phyloP scores from a whole-genome alignment of 2,797 vertebrate species.

The Psittacula echo region DNA sequence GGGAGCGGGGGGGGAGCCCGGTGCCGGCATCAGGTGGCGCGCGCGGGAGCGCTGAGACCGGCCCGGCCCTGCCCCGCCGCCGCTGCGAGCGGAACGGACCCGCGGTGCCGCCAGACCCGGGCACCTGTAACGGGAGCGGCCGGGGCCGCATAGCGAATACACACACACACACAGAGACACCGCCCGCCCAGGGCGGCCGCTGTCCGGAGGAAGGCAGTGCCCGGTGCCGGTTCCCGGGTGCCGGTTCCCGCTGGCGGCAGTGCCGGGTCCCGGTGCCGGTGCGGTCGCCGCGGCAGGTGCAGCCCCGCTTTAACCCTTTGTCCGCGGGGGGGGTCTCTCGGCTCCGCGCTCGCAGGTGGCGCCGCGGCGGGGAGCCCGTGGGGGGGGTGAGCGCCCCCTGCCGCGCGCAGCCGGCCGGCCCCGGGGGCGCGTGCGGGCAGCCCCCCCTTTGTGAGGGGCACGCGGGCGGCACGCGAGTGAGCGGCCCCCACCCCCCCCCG shows the following conservation, averaged over 20 bases:
- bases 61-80: neutral
- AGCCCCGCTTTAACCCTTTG: neutral
- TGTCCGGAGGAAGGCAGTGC: too few relatives aligned
- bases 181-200: too few relatives aligned
- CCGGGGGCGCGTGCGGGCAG: neutral
- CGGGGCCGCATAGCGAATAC: too few relatives aligned
- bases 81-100: too few relatives aligned
- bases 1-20: neutral
- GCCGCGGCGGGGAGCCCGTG: too few relatives aligned
- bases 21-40: neutral
- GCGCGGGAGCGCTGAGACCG: too few relatives aligned
- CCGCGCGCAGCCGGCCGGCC: neutral
- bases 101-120: neutral
- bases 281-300: neutral
- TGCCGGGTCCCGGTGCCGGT: neutral
- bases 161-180: too few relatives aligned
- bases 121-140: too few relatives aligned
- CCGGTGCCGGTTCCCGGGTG: too few relatives aligned
- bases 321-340: neutral
- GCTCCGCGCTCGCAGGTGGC: too few relatives aligned
- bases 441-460: neutral
- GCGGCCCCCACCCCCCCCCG: neutral
- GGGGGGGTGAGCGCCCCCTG: neutral
- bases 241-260: neutral
- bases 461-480: slow-evolving; percentile 32